phyloP scores from a whole-genome alignment of 2,113 vertebrate species.

The Passer montanus region DNA sequence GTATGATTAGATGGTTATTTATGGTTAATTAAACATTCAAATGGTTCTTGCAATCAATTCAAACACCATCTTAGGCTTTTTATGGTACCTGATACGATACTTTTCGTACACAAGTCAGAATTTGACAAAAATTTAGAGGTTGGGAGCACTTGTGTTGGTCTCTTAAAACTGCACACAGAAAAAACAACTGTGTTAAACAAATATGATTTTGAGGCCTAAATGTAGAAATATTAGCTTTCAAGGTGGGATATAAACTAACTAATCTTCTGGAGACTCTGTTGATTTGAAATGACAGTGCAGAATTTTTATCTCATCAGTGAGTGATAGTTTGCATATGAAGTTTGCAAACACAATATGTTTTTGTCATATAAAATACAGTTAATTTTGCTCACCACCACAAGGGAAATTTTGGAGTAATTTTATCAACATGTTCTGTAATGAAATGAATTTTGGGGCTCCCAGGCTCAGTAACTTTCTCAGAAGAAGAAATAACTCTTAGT shows the following conservation, averaged over 20 bases:
- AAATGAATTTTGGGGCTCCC: slow-evolving; percentile 40
- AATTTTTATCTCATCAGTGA: slow-evolving; percentile 21
- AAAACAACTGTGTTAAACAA: not conserved
- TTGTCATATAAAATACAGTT: slow-evolving; percentile 48
- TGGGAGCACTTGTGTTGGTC: not conserved
- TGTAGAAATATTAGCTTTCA: not conserved
- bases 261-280: not conserved
- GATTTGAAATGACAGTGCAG: not conserved
- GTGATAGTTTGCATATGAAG: slow-evolving; percentile 25
- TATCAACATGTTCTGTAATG: slow-evolving; percentile 26
- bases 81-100: fast-evolving
- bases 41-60: not conserved
- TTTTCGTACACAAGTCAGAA: not conserved
- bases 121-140: not conserved
- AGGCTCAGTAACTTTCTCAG: not conserved
- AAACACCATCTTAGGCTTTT: not conserved
- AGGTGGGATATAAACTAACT: not conserved
- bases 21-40: not conserved
- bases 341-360: slow-evolving; percentile 24
- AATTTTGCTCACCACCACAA: slow-evolving; percentile 28
- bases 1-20: not conserved
- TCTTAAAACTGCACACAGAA: not conserved
- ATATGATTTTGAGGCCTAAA: not conserved
- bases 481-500: slow-evolving; percentile 25
- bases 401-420: slow-evolving; percentile 59